Evolutionary conservation across 2,797 vertebrate genomes (phyloP), one percentile per base, ranked within the genome.

Genomic region (Anguilla megastoma): DNA sequence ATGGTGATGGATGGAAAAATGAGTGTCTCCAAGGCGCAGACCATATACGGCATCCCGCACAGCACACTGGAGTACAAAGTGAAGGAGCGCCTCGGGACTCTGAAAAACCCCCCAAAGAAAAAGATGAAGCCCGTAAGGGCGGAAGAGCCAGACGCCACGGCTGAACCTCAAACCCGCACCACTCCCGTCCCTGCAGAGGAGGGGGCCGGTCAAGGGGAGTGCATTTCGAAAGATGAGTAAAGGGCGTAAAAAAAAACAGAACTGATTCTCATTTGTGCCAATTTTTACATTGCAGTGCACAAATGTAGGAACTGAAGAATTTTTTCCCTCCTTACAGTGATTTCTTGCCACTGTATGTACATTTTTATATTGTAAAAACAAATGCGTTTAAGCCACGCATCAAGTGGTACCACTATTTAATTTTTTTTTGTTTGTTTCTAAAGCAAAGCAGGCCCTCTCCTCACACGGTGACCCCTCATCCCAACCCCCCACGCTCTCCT

Each of bases 91-190:
- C 95, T 99, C 96, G 98, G 98, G 95, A 99, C 98, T 94, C 96
- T 99, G 96, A 99, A 99, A 97, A 99, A 99, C 94, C 98, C 98
- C 95, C 98, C 98, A 97, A 99, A 99, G 98, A 99, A 99, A 97
- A 99, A 99, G 95, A 97, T 98, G 93, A 99, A 99, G 96, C 96
- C 98, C 94, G 97, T 95, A 95, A 97, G 97, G 94, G 96, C 96
- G 95, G 98, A 99, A 92, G 96, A 96, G 91, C 95, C 95, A 93
- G 97, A 97, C 93, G 95, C 96, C 88, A 97, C 98, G 93, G 96
- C 96, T 84, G 97, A 99, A 95, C 96, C 97, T 95, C 97, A 66
- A 21, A 6, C 63, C 18, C 96, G 96, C 91, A 95, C 95, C 93
- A 96, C 50, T 9, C 50, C 50, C 9, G 96, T 96, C 90, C 97